Evolutionary conservation across 2,113 vertebrate species (phyloP).

Genomic region (Rhea pennata): DNA sequence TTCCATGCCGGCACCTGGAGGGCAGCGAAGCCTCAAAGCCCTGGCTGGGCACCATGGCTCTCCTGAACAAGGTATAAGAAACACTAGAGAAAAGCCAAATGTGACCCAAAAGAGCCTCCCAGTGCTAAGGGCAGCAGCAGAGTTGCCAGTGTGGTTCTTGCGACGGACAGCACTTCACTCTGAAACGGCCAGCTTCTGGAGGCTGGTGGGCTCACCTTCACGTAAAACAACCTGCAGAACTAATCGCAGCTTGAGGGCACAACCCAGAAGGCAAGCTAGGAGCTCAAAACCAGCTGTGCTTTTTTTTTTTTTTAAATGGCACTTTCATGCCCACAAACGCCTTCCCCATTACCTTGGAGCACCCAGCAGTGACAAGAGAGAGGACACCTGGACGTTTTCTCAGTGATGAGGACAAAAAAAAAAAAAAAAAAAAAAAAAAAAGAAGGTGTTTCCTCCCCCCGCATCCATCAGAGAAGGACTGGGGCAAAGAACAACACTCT

Average conservation of each 20-base stretch:
- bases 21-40: background rate
- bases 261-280: background rate
- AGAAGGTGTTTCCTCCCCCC: background rate
- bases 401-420: background rate
- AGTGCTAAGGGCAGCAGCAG: background rate
- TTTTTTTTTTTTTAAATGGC: background rate
- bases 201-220: background rate
- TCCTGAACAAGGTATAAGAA: background rate
- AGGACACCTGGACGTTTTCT: background rate
- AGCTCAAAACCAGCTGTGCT: background rate
- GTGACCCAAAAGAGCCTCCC: background rate
- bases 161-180: background rate
- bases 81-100: background rate
- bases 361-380: background rate
- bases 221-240: background rate
- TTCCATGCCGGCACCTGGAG: background rate
- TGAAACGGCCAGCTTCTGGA: background rate
- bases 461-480: background rate
- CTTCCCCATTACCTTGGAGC: background rate
- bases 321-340: background rate
- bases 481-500: background rate
- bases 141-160: background rate
- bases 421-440: too few relatives aligned
- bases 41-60: background rate
- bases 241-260: background rate